These are phyloP conservation scores for Ametastegia equiseti DNA, from an alignment of 2,888 invertebrate species.

Conservation along the genomic window DNA sequence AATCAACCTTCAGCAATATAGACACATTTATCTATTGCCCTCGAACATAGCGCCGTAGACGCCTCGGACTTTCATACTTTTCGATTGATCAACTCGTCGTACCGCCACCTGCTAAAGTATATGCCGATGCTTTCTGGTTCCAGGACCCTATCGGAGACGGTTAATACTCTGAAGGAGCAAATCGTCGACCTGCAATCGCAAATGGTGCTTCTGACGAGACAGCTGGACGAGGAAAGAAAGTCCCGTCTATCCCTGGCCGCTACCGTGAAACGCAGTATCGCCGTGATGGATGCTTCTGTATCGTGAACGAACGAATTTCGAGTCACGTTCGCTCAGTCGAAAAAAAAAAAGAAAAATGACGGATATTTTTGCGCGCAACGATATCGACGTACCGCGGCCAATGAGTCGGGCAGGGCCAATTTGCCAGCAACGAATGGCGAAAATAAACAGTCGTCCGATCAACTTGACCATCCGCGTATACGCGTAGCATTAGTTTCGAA, in stretches of 20 bases:
- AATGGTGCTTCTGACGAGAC: constrained; percentile 80
- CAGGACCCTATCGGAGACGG: constrained; percentile 87
- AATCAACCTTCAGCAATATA: too few relatives aligned
- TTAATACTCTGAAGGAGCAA: constrained; percentile 87
- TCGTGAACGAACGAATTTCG: constrained; percentile 56
- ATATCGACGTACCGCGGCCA: neutral
- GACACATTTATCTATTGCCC: too few relatives aligned
- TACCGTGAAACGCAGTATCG: constrained; percentile 71
- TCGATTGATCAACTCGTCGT: too few relatives aligned
- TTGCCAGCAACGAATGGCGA: neutral
- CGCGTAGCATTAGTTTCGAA: neutral
- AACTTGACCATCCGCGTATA: neutral
- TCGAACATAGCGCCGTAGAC: too few relatives aligned
- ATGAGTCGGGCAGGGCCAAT: neutral
- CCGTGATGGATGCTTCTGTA: constrained; percentile 64
- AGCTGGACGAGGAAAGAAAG: constrained; percentile 83
- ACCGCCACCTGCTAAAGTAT: neutral
- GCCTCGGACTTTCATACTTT: too few relatives aligned
- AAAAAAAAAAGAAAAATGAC: too few relatives aligned
- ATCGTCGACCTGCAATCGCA: constrained; percentile 82
- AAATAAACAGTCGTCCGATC: neutral
- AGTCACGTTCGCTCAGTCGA: neutral
- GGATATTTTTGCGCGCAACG: neutral
- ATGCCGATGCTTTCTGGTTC: constrained; percentile 74
- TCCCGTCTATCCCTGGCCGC: constrained; percentile 75